Evolutionary conservation across 1,140 invertebrate species (phyloP), one percentile per base, ranked within the genome.

Genomic region (Brachionus koreanus): DNA sequence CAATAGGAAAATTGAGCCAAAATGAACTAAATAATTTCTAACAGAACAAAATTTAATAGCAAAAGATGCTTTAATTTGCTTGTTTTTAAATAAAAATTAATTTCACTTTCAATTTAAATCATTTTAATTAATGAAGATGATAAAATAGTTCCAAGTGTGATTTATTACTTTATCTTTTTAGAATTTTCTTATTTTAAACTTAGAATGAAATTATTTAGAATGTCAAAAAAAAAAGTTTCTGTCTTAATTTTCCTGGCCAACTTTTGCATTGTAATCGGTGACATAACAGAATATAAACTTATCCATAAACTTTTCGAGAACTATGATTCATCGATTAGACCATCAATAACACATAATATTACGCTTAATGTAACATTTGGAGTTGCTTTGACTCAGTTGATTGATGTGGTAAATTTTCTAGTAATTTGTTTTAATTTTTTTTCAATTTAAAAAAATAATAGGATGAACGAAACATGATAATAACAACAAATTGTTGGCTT

Each of bases 381-480:
- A 33, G 90, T 94, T 1, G 93, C 93, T 0, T 89, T 94, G 76
- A 93, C 94, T 88, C 93, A 94, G 85, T 93, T 93, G 75, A 93
- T 93, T 84, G 89, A 90, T 82, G 93, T 94, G 84, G 93, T 93
- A 89, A 92, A 91, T 19, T 46, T 67, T 23, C 29, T n/a, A 81
- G 23, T 35, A 46, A 12, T 46, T 16, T 37, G 0, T 7, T 12
- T 12, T 46, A 12, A 13, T 67, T 65, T 13, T 9, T 5, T 72
- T 39, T 6, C 5, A 72, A 3, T n/a, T 72, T 72, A 16, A 72
- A 35, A n/a, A 33, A 76, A 12, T 85, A 83, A 91, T 93, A 98
- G 96, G 97, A 98, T 87, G 96, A 98, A 90, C 98, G 97, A 89
- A 97, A 97, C 90, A 96, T 98, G 91, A 96, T 98, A 86, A 97